A percentile compares a stretch with the other conserved stretches of the same genome.
Conservation (phyloP, 2,797 vertebrate genomes). For the Champsocephalus esox region DNA sequence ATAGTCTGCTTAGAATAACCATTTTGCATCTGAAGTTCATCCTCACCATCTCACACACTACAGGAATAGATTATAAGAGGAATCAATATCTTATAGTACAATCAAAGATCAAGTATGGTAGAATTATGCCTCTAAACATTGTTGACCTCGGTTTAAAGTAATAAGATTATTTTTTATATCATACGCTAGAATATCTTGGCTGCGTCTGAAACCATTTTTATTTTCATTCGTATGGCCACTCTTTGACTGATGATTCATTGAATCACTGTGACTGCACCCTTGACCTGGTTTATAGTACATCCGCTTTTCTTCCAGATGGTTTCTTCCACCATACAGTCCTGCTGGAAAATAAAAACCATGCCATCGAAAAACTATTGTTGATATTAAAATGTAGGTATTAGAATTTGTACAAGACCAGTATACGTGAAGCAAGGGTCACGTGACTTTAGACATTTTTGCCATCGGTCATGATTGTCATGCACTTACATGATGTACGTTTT, state of each 20-base stretch:
- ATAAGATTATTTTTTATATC: neutral
- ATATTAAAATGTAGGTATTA: neutral
- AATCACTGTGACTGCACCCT: conserved; percentile 18
- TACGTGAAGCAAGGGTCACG: neutral
- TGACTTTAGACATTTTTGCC: too few relatives aligned
- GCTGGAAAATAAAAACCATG: conserved; percentile 11
- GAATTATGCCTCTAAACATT: conserved; percentile 24
- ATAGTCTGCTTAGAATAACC: conserved; percentile 47
- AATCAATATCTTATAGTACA: conserved; percentile 25
- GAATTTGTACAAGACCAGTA: neutral
- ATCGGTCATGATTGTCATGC: neutral
- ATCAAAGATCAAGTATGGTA: conserved; percentile 14
- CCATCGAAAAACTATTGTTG: neutral
- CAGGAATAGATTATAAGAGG: conserved; percentile 28
- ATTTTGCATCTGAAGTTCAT: conserved; percentile 55
- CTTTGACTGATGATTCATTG: conserved; percentile 37
- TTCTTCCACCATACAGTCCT: conserved; percentile 10
- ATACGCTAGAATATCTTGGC: neutral
- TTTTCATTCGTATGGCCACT: conserved; percentile 21
- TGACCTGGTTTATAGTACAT: conserved; percentile 27
- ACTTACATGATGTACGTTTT: neutral
- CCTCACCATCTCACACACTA: conserved; percentile 17
- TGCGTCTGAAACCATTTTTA: neutral
- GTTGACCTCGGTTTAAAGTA: conserved; percentile 16
- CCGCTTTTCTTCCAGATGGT: conserved; percentile 32